Conservation (phyloP, 2,888 invertebrate species). For the Hecatera dysodea region DNA sequence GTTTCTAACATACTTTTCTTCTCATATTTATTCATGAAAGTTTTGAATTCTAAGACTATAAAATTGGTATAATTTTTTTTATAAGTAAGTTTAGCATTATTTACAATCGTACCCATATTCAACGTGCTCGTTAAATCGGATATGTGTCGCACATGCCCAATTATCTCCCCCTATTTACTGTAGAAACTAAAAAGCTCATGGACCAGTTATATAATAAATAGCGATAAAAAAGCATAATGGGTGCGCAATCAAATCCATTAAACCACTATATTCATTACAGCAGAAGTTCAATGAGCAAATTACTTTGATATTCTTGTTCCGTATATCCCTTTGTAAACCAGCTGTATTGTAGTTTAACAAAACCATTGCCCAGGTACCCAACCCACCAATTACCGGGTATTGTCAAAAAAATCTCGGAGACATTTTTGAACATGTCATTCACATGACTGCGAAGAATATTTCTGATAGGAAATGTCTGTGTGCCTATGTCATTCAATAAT, state of each 20-base stretch:
- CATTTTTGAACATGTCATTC: constrained; percentile 90
- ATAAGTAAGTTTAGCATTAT: no score
- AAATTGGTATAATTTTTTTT: neutral
- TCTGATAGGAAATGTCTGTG: constrained; percentile 21
- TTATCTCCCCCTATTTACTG: neutral
- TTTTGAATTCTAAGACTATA: neutral
- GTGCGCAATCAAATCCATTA: constrained; percentile 69
- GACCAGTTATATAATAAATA: constrained; percentile 34
- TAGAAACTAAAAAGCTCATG: neutral
- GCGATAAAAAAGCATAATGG: constrained; percentile 46
- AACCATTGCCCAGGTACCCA: constrained; percentile 89
- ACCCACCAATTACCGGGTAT: constrained; percentile 89
- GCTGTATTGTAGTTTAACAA: constrained; percentile 86
- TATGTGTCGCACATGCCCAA: neutral
- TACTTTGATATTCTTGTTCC: constrained; percentile 84
- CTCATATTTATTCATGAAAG: no score
- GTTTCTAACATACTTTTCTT: no score
- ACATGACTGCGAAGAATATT: constrained; percentile 65
- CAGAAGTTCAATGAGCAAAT: constrained; percentile 81
- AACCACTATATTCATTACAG: constrained; percentile 74
- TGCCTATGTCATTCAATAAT: constrained; percentile 62
- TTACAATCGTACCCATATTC: neutral
- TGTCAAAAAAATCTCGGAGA: constrained; percentile 88
- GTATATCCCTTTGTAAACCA: constrained; percentile 81
- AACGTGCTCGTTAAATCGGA: neutral